These are phyloP conservation scores for Aulostomus chinensis DNA, from an alignment of 2,797 vertebrate genomes.

Conservation along the genomic window DNA sequence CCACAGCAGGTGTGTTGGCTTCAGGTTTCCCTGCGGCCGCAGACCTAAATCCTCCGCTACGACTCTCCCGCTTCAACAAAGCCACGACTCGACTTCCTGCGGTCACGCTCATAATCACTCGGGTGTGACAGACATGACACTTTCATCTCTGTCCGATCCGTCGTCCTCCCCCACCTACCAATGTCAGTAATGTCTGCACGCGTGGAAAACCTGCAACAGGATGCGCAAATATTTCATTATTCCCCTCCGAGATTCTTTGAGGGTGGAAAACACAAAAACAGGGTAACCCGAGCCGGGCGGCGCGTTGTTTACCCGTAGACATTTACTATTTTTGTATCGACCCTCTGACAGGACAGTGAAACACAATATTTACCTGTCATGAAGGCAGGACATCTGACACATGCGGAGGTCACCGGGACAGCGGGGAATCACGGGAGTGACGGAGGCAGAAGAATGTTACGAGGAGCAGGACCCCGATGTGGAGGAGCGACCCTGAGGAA, in stretches of 20 bases:
- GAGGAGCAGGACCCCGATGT: too few relatives aligned
- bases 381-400: slow-evolving; percentile 29
- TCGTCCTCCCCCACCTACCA: too few relatives aligned
- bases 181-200: slow-evolving; percentile 10
- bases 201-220: slow-evolving; percentile 21
- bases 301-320: slow-evolving; percentile 22
- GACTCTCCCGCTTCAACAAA: too few relatives aligned
- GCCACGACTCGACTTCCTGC: too few relatives aligned
- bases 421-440: slow-evolving; percentile 6
- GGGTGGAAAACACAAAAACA: slow-evolving; percentile 10
- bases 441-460: too few relatives aligned
- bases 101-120: slow-evolving; percentile 22
- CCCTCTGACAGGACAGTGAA: slow-evolving; percentile 28
- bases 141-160: too few relatives aligned
- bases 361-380: slow-evolving; percentile 45
- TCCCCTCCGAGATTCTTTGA: slow-evolving; percentile 29
- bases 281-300: slow-evolving; percentile 25
- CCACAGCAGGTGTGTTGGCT: too few relatives aligned
- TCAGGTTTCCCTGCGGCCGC: too few relatives aligned
- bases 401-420: slow-evolving; percentile 6
- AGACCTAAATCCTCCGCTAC: too few relatives aligned
- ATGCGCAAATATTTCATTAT: slow-evolving; percentile 33
- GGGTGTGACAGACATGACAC: slow-evolving; percentile 9
- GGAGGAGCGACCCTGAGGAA: too few relatives aligned
- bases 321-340: slow-evolving; percentile 42